These are phyloP conservation scores for Drosophila kanekoi DNA, from an alignment of 2,888 invertebrate genomes.

Conservation along the genomic window DNA sequence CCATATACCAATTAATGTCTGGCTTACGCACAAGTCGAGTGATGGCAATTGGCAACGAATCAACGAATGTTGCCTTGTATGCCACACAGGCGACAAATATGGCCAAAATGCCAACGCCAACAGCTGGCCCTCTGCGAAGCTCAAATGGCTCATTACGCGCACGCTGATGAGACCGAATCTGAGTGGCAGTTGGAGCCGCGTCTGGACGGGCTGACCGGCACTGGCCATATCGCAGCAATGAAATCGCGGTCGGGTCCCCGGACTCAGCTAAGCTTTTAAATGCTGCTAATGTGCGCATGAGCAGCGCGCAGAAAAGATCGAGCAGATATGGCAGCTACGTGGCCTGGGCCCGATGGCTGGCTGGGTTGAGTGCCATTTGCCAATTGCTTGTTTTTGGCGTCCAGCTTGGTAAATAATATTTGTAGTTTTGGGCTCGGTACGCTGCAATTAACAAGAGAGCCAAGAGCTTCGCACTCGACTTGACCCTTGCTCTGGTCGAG, in stretches of 20 bases:
- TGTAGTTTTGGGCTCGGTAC: conserved; percentile 39
- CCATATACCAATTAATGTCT: conserved; percentile 52
- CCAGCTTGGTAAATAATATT: conserved; percentile 60
- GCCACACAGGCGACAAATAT: conserved; percentile 74
- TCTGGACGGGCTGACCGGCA: neutral
- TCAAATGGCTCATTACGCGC: conserved; percentile 72
- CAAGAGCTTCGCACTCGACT: conserved; percentile 61
- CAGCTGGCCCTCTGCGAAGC: conserved; percentile 18
- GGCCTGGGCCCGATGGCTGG: neutral
- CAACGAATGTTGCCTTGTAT: conserved; percentile 29
- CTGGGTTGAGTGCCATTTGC: conserved; percentile 57
- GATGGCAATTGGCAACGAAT: conserved; percentile 30
- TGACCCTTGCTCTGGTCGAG: conserved; percentile 51
- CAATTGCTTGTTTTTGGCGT: conserved; percentile 38
- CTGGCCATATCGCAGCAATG: conserved; percentile 61
- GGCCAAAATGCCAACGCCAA: conserved; percentile 58
- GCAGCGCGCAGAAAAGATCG: conserved; percentile 50
- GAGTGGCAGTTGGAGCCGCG: conserved; percentile 14
- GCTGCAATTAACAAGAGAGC: conserved; percentile 57
- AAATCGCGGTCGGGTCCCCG: conserved; percentile 35
- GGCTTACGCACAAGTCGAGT: conserved; percentile 52
- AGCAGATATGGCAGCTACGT: conserved; percentile 52
- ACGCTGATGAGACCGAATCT: conserved; percentile 57
- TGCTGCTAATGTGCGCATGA: conserved; percentile 55
- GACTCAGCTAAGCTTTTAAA: conserved; percentile 32